Base-by-base conservation (phyloP, 2,113 vertebrate species). In the human region DNA sequence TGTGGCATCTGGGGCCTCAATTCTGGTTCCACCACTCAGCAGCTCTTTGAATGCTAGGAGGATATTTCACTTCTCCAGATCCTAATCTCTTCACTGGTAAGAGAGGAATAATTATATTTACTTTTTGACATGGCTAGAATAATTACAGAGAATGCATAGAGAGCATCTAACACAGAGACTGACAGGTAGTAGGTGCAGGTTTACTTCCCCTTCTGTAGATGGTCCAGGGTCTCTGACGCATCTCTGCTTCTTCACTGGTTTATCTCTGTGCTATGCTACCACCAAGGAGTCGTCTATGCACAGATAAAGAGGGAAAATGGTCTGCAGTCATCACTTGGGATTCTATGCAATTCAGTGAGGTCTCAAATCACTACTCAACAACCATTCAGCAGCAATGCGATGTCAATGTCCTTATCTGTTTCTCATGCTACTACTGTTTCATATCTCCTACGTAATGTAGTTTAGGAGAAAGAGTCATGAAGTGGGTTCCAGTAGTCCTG, bases 161-260 rank as follows among this genome's bases (percentile, higher is more conserved):
- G 13, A 76, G 23, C 3, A 25, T 88, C 38, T 57, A 66, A 55
- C 22, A 40, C 0, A 0, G 20, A 50, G 30, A 16, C 6, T 50
- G 8, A 55, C 12, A 14, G 45, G 0, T 5, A 18, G 3, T 48
- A 20, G 0, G 1, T 23, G 0, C 2, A 13, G 10, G 16, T 70
- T 87, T 75, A 12, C 57, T 52, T 89, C 48, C 12, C 9, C 2
- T 45, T 38, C 48, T 64, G 2, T 30, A 32, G 4, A 3, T 70
- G n/a, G 7, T 45, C 17, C 1, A 5, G 18, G 30, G 30, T 48
- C 38, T 85, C n/a, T 78, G 68, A 61, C 88, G 11, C 2, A 3
- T 43, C 45, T 38, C 18, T 27, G 0, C 45, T 35, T 35, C 27
- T 55, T 68, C 23, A 32, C 4, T 79, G 25, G 0, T 25, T 57